Percentiles rank a stretch among this genome's conserved stretches.
Evolutionary conservation across 2,888 invertebrate species (phyloP).

Genomic region (Dryadula phaetusa): DNA sequence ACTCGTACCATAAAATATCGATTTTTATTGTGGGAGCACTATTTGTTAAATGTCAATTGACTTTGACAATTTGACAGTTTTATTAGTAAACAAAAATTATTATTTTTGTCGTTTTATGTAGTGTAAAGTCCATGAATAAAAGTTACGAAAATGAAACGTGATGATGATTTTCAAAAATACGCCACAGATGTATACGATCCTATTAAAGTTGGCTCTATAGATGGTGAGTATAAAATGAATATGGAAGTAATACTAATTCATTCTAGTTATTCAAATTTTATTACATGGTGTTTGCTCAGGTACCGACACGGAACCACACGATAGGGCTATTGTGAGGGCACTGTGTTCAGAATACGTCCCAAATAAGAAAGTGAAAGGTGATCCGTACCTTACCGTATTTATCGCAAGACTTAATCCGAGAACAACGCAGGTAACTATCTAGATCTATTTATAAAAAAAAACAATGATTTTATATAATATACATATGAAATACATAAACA

Average conservation of each 20-base stretch:
- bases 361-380: conserved; percentile 87
- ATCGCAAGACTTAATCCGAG: conserved; percentile 89
- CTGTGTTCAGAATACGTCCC: conserved; percentile 86
- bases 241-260: not conserved
- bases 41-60: not conserved
- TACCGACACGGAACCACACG: conserved; percentile 92
- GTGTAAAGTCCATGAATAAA: not conserved
- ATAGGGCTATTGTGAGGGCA: conserved; percentile 90
- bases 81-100: not conserved
- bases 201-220: conserved; percentile 93
- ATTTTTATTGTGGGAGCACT: not conserved
- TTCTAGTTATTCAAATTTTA: not conserved
- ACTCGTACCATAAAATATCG: not conserved
- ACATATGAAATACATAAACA: not conserved
- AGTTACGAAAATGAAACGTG: conserved; percentile 32
- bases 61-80: not conserved
- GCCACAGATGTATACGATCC: conserved; percentile 88
- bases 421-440: conserved; percentile 80
- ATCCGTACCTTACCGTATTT: conserved; percentile 89
- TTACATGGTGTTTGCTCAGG: conserved; percentile 55
- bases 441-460: too few species aligned
- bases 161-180: conserved; percentile 60
- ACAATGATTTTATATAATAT: not conserved
- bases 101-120: not conserved
- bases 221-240: conserved; percentile 77